A percentile compares a stretch with the other conserved stretches of the same genome.
Evolutionary conservation across 2,113 vertebrate genomes (phyloP).

Genomic region (Mustelus asterias): DNA sequence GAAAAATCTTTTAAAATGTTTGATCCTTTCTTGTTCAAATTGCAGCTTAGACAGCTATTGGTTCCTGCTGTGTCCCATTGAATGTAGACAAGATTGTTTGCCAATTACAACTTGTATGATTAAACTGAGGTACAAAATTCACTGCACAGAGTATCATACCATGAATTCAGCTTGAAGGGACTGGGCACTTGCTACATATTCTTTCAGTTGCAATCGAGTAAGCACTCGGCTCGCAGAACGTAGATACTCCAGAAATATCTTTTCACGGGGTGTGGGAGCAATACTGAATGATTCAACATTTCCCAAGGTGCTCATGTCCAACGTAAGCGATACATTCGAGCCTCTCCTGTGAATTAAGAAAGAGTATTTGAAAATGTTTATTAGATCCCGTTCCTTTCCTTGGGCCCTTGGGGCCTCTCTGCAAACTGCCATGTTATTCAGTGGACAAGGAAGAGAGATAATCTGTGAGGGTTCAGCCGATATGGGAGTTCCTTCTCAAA

Average conservation of each 20-base stretch:
- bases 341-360: conserved; percentile 65
- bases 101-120: not conserved
- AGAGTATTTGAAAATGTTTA: conserved; percentile 17
- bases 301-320: conserved; percentile 87
- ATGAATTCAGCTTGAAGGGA: conserved; percentile 85
- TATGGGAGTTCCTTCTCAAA: not conserved
- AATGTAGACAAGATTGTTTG: not conserved
- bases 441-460: not conserved
- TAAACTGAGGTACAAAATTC: not conserved
- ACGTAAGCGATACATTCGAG: conserved; percentile 86
- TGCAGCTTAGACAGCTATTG: not conserved
- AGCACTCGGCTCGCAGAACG: conserved; percentile 72
- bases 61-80: not conserved
- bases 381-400: not conserved
- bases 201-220: conserved; percentile 70
- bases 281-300: conserved; percentile 71
- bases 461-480: not conserved
- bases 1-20: not conserved
- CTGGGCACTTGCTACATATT: conserved; percentile 65
- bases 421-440: not conserved
- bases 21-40: not conserved
- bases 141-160: conserved; percentile 49
- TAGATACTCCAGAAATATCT: conserved; percentile 78
- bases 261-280: conserved; percentile 74
- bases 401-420: not conserved